Conservation (phyloP, 2,888 invertebrate species). For the Meganola albula region DNA sequence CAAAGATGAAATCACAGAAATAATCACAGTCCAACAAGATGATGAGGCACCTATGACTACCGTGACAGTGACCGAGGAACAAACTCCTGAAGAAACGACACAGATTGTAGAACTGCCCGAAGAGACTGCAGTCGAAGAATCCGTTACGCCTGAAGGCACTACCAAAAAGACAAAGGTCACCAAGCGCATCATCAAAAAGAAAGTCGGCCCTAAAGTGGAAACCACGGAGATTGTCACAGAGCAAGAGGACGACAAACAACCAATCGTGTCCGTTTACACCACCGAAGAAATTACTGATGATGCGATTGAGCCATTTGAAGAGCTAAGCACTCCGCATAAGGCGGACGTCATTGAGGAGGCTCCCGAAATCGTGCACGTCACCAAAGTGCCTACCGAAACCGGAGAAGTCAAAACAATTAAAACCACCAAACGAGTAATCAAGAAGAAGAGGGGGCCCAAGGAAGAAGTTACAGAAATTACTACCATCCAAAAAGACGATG, state of each 20-base stretch:
- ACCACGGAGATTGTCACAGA: constrained; percentile 29
- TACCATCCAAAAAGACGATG: constrained; percentile 13
- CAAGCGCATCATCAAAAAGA: constrained; percentile 53
- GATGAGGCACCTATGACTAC: constrained; percentile 7
- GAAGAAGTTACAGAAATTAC: constrained; percentile 17
- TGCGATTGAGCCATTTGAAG: constrained; percentile 16
- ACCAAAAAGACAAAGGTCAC: constrained; percentile 40
- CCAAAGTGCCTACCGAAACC: constrained; percentile 21
- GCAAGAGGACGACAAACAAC: constrained; percentile 28
- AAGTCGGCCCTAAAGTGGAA: constrained; percentile 41
- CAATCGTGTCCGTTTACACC: constrained; percentile 51
- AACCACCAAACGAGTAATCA: constrained; percentile 11
- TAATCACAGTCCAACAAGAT: constrained; percentile 8
- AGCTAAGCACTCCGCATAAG: constrained; percentile 12
- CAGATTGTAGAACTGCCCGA: constrained; percentile 26
- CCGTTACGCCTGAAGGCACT: constrained; percentile 35
- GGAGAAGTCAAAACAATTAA: constrained; percentile 12
- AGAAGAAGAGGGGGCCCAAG: constrained; percentile 13
- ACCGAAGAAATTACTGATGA: constrained; percentile 32
- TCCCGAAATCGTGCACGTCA: constrained; percentile 23
- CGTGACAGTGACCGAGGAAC: constrained; percentile 15
- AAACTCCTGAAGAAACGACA: constrained; percentile 8
- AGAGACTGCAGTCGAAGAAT: constrained; percentile 36
- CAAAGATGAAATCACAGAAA: constrained; percentile 41
- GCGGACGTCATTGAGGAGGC: constrained; percentile 19